Evolutionary conservation across 2,888 invertebrate species (phyloP).

Genomic region (Dioctria linearis): DNA sequence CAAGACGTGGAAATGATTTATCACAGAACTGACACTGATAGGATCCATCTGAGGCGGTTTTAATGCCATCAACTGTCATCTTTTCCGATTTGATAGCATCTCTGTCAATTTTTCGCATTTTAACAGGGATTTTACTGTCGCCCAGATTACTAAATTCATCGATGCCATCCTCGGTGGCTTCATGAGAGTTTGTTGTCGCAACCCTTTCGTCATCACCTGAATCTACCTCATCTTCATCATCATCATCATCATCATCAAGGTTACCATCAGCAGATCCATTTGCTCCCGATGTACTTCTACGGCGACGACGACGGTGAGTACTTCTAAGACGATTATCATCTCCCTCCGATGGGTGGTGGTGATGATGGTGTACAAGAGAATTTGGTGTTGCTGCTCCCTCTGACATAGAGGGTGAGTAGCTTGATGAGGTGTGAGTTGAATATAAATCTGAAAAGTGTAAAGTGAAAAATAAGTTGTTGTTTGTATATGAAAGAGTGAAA

Average conservation of each 20-base stretch:
- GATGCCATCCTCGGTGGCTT: slow-evolving; percentile 30
- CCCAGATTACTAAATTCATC: slow-evolving; percentile 53
- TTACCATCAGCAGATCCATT: slow-evolving; percentile 49
- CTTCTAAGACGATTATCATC: slow-evolving; percentile 60
- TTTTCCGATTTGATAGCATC: slow-evolving; percentile 77
- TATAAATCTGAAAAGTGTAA: slow-evolving; percentile 67
- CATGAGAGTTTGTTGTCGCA: slow-evolving; percentile 16
- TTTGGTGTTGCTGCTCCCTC: slow-evolving; percentile 70
- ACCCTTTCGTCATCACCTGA: slow-evolving; percentile 48
- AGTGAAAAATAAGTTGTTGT: neutral
- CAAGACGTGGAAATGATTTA: slow-evolving; percentile 89
- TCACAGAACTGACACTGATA: slow-evolving; percentile 94
- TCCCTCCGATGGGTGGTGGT: slow-evolving; percentile 56
- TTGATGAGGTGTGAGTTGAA: slow-evolving; percentile 71
- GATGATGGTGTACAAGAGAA: slow-evolving; percentile 63
- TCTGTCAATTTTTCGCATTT: slow-evolving; percentile 72
- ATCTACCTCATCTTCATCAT: slow-evolving; percentile 58
- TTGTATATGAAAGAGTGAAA: neutral
- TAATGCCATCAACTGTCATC: slow-evolving; percentile 70
- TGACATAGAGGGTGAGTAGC: slow-evolving; percentile 71
- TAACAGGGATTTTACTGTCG: slow-evolving; percentile 63
- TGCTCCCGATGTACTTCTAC: slow-evolving; percentile 26
- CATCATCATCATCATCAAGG: slow-evolving; percentile 54
- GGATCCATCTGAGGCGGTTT: slow-evolving; percentile 76
- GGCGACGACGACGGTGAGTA: slow-evolving; percentile 54